A percentile compares a stretch with the other conserved stretches of the same genome.
phyloP scores from a whole-genome alignment of 2,113 vertebrate genomes.

The Percina caprodes region DNA sequence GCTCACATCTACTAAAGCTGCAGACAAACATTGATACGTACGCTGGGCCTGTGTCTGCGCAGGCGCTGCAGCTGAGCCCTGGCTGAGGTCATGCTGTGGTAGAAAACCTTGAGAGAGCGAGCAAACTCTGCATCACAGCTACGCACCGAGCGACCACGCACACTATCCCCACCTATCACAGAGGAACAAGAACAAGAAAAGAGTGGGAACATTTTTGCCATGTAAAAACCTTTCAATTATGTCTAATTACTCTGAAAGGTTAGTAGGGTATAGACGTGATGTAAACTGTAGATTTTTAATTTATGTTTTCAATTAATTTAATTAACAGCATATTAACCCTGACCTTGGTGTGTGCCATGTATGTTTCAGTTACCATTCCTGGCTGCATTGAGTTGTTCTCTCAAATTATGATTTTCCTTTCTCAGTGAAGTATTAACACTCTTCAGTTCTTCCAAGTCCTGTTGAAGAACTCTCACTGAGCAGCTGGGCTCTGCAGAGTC shows the following conservation, averaged over 20 bases:
- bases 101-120: slow-evolving; percentile 89
- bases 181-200: neutral
- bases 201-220: neutral
- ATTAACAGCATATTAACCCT: no score
- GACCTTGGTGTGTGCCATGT: neutral
- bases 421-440: slow-evolving; percentile 82
- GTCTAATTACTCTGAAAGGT: neutral
- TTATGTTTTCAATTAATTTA: neutral
- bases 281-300: neutral
- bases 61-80: slow-evolving; percentile 85
- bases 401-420: slow-evolving; percentile 86
- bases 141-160: slow-evolving; percentile 54
- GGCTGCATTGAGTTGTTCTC: slow-evolving; percentile 77
- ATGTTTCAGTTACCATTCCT: slow-evolving; percentile 67
- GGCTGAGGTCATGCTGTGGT: slow-evolving; percentile 88
- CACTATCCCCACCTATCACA: slow-evolving; percentile 63
- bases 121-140: slow-evolving; percentile 88
- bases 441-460: slow-evolving; percentile 85
- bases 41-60: slow-evolving; percentile 83
- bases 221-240: neutral
- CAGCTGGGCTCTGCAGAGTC: slow-evolving; percentile 75
- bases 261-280: neutral
- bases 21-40: slow-evolving; percentile 67
- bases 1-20: neutral
- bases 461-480: slow-evolving; percentile 82